These are phyloP conservation scores for Polypterus bichir DNA, from an alignment of 2,113 vertebrate genomes.

Conservation along the genomic window DNA sequence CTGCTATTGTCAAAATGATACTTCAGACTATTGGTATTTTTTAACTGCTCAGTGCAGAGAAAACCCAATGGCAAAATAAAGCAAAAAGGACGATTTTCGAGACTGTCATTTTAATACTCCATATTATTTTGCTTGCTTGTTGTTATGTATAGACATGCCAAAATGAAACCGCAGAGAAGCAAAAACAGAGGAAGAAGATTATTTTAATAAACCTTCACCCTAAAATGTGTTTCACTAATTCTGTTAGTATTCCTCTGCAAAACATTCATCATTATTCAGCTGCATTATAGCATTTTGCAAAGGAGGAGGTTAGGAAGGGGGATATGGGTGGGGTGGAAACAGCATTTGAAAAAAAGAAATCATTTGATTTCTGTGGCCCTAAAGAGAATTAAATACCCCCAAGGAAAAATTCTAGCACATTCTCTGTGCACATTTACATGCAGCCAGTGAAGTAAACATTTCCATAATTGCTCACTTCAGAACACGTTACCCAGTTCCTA, in stretches of 20 bases:
- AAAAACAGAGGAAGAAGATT: not conserved
- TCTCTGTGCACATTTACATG: conserved; percentile 82
- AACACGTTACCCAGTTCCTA: conserved; percentile 82
- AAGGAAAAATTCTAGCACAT: conserved; percentile 86
- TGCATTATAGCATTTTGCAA: conserved; percentile 67
- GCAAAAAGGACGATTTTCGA: no score
- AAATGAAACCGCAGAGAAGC: no score
- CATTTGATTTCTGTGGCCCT: conserved; percentile 89
- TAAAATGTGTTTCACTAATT: conserved; percentile 43
- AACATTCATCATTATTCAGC: conserved; percentile 81
- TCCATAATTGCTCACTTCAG: conserved; percentile 89
- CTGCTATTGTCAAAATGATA: no score
- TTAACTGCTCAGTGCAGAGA: no score
- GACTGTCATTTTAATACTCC: no score
- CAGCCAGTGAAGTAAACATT: conserved; percentile 94
- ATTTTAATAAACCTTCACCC: conserved; percentile 23
- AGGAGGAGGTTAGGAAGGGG: conserved; percentile 27
- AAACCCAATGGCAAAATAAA: no score
- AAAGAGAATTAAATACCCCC: conserved; percentile 83
- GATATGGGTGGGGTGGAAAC: conserved; percentile 21
- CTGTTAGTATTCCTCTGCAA: conserved; percentile 41
- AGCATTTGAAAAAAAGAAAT: conserved; percentile 45
- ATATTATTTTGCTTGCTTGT: no score
- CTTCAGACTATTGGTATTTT: no score
- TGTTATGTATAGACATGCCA: no score